Base-by-base conservation (phyloP, 2,797 vertebrate species). In the Diplodus sargus region DNA sequence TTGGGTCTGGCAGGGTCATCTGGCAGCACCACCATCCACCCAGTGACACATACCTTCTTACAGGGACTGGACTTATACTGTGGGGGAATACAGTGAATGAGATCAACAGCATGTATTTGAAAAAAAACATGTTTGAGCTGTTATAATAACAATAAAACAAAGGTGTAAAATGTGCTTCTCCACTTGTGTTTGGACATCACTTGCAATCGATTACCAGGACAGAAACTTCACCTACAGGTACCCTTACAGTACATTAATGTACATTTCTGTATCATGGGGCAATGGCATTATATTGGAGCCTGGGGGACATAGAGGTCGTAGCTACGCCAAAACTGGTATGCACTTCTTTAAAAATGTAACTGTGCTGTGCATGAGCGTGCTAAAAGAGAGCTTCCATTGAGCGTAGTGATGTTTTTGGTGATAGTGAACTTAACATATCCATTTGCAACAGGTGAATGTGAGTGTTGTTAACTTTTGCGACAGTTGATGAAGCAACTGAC, bases 31-130 rank as follows among this genome's bases (percentile, higher is more conserved):
- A 96, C 97, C 94, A 99, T 99, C 97, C 97, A 99, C 67, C 96
- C 97, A 48, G 96, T 92, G 42, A 99, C 81, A 61, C 96, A 97
- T 62, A 98, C 96, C 86, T 97, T 98, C 92, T 99, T 99, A 85
- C 97, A 96, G 15, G 97, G 96, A 39, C 93, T 95, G 64, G 98
- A 97, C 90, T 99, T 99, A 86, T 97, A 99, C 98, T 99, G 91
- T 13, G 87, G 58, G 63, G 1, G 17, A 54, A 51, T 23, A 68
- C 14, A 56, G 1, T 34, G 9, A 8, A n/a, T 70, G 45, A 48
- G 0, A 65, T 23, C 30, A 2, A 60, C 13, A 3, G 23, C 14
- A 67, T 14, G 42, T 11, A 30, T 15, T 3, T 34, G 30, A n/a
- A 30, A 34, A 51, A 13, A 14, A 34, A 73, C 9, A 48, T 25